Evolutionary conservation across 1,140 invertebrate genomes (phyloP), one percentile per base, ranked within the genome.

Genomic region (Odontomachus brunneus): DNA sequence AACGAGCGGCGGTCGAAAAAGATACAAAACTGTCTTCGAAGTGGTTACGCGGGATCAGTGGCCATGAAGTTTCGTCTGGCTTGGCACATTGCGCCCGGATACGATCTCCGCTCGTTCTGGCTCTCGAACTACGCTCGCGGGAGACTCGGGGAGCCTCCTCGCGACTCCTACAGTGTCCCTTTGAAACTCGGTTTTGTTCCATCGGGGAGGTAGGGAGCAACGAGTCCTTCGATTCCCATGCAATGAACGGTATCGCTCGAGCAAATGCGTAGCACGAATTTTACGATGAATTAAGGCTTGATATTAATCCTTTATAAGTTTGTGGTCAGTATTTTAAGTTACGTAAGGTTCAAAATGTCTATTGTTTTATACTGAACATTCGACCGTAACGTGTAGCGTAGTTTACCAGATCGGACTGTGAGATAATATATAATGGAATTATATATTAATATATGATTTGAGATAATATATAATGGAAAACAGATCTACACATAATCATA

Each of bases 11-110:
- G 53, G 67, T 48, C 29, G 44, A 74, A 84, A 84, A 82, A 88
- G 83, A 88, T 88, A 88, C 87, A 74, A 87, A 82, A 84, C 87
- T 88, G 67, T 88, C 86, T 88, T 48, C 66, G 29, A 48, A 84
- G 57, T 83, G 69, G 63, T 33, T 62, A 17, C 49, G 73, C 49
- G 53, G 19, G 48, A 59, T 82, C 74, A 59, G 44, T 85, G 66
- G 82, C 83, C 73, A 60, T 44, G 24, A 82, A 74, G 55, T 69
- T 80, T 71, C 29, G 74, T 22, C 75, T 38, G 3, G 59, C 12
- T 67, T 67, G 62, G 17, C 63, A 26, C 69, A 9, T 0, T 44
- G 38, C 19, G 51, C 24, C n/a, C 24, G 33, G 51, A 78, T 78
- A 69, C 63, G 51, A 69, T 87, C 85, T 86, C 14, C 24, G 7